These are phyloP conservation scores for Cossypha dichroa DNA, from an alignment of 2,797 vertebrate genomes.

Conservation along the genomic window DNA sequence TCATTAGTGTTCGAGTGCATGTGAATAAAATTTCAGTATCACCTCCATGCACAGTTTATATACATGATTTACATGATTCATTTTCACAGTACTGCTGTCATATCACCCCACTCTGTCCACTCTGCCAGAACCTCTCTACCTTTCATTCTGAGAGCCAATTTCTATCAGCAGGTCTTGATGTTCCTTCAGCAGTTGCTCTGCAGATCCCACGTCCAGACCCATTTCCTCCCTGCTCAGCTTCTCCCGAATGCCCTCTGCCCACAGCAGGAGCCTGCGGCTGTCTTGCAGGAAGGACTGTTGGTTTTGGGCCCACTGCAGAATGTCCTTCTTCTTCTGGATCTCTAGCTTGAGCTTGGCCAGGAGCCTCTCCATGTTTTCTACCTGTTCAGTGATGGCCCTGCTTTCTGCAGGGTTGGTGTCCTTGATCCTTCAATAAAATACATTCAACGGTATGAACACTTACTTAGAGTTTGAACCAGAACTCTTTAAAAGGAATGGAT, in stretches of 20 bases:
- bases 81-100: not conserved
- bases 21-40: not conserved
- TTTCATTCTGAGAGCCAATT: constrained; percentile 79
- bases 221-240: constrained; percentile 78
- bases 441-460: not conserved
- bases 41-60: not conserved
- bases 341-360: constrained; percentile 74
- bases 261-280: constrained; percentile 75
- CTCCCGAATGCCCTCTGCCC: constrained; percentile 74
- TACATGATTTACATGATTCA: not conserved
- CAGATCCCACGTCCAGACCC: constrained; percentile 77
- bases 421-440: constrained; percentile 76
- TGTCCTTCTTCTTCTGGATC: constrained; percentile 52
- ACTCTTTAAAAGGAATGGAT: not conserved
- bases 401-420: constrained; percentile 84
- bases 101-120: not conserved
- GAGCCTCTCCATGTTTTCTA: constrained; percentile 81
- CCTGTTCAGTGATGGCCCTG: constrained; percentile 79
- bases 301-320: constrained; percentile 68
- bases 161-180: constrained; percentile 82
- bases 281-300: constrained; percentile 80
- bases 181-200: constrained; percentile 78
- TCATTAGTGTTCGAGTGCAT: not conserved
- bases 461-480: not conserved
- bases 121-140: constrained; percentile 67